A percentile compares a stretch with the other conserved stretches of the same genome.
phyloP scores from a whole-genome alignment of 2,888 invertebrate genomes.

The Minunthozetes semirufus region DNA sequence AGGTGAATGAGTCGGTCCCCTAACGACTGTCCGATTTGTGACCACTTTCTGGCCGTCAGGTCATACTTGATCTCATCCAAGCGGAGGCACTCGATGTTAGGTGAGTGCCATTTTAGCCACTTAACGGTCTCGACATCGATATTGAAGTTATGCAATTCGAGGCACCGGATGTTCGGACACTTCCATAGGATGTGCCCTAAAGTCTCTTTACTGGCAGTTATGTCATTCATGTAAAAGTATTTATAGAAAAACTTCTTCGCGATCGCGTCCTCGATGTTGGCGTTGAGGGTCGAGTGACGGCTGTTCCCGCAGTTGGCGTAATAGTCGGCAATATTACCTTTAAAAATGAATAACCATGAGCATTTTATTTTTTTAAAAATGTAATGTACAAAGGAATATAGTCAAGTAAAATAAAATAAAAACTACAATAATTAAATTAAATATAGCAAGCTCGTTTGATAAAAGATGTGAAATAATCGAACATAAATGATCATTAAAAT shows the following conservation, averaged over 20 bases:
- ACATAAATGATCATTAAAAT: too few species aligned
- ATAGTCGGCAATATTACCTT: conserved; percentile 4
- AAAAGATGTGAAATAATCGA: too few species aligned
- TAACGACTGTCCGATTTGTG: conserved; percentile 13
- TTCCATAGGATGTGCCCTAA: background rate
- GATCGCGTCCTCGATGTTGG: conserved; percentile 15
- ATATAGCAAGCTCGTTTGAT: too few species aligned
- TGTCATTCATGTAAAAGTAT: conserved; percentile 23
- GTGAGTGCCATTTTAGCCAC: conserved; percentile 19
- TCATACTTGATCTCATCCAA: conserved; percentile 19
- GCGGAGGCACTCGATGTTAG: conserved; percentile 3
- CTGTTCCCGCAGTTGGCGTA: background rate
- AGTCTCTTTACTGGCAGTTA: conserved; percentile 1
- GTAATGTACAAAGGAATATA: too few species aligned
- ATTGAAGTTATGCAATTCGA: conserved; percentile 8
- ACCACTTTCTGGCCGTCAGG: conserved; percentile 7
- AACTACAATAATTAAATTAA: too few species aligned
- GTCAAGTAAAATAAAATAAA: too few species aligned
- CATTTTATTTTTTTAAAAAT: too few species aligned
- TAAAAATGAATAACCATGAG: too few species aligned
- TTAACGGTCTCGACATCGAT: conserved; percentile 2
- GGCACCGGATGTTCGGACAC: conserved; percentile 13
- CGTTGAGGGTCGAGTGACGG: background rate
- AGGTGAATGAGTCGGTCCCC: background rate
- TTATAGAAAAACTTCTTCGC: conserved; percentile 11